phyloP scores from a whole-genome alignment of 1,140 invertebrate genomes.

The Heterodera carotae region DNA sequence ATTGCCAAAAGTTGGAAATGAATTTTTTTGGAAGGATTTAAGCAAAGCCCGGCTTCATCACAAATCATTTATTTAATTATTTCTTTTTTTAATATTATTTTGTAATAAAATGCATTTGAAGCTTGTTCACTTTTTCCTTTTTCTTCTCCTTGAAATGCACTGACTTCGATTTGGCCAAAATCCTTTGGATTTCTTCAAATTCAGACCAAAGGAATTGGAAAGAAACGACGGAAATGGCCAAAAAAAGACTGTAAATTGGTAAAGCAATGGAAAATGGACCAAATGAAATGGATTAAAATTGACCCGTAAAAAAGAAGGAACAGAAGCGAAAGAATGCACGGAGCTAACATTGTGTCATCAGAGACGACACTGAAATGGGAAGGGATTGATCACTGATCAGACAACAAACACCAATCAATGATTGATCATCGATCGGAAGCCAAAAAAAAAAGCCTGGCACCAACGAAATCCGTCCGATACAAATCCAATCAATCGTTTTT shows the following conservation, averaged over 20 bases:
- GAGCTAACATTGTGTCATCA: conserved; percentile 21
- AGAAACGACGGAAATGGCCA: conserved; percentile 41
- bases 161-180: conserved; percentile 44
- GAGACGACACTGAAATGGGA: neutral
- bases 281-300: conserved; percentile 19
- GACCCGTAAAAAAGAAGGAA: conserved; percentile 28
- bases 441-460: no score
- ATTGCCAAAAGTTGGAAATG: neutral
- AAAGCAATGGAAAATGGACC: conserved; percentile 1
- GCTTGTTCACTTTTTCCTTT: conserved; percentile 21
- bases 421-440: no score
- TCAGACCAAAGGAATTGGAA: conserved; percentile 43
- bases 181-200: conserved; percentile 41
- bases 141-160: conserved; percentile 46
- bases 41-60: neutral
- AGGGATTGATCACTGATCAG: no score
- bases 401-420: no score
- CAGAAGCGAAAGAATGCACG: conserved; percentile 11
- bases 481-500: conserved; percentile 3
- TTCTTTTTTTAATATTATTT: neutral
- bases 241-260: conserved; percentile 29
- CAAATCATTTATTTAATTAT: neutral
- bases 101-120: neutral
- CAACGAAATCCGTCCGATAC: no score
- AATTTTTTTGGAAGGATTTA: neutral